Evolutionary conservation across 1,140 invertebrate species (phyloP).

Genomic region (Aphis craccivora): DNA sequence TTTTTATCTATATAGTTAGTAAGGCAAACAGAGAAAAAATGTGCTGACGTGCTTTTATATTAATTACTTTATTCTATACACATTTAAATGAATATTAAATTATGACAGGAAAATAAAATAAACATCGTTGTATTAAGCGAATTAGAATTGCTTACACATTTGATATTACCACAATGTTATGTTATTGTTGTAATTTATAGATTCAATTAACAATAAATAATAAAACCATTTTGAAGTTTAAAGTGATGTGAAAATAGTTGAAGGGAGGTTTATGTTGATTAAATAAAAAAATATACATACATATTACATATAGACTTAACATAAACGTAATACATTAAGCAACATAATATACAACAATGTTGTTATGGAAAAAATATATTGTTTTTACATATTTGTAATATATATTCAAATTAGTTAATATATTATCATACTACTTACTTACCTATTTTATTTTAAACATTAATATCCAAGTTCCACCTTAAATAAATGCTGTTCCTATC

Average conservation of each 20-base stretch:
- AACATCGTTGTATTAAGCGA: not conserved
- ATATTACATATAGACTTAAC: not conserved
- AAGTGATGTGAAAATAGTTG: not conserved
- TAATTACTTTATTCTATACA: not conserved
- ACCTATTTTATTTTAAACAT: not conserved
- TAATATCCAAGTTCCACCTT: not conserved
- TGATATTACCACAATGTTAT: not conserved
- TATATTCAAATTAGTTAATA: not conserved
- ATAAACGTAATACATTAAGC: not conserved
- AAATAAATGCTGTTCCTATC: not conserved
- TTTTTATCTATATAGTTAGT: too few species aligned
- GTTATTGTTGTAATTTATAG: not conserved
- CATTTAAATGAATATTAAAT: conserved; percentile 10
- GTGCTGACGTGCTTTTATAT: not conserved
- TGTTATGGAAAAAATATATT: not conserved
- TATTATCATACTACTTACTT: not conserved
- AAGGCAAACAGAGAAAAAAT: too few species aligned
- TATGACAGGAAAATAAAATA: not conserved
- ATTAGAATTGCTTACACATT: not conserved
- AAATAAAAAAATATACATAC: not conserved
- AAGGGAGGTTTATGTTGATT: not conserved
- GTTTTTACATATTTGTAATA: conserved; percentile 2
- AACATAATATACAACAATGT: not conserved
- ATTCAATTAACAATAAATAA: conserved; percentile 12
- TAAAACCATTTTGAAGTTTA: not conserved